Evolutionary conservation across 1,140 invertebrate genomes (phyloP).

Genomic region (Eubasilissa regina): DNA sequence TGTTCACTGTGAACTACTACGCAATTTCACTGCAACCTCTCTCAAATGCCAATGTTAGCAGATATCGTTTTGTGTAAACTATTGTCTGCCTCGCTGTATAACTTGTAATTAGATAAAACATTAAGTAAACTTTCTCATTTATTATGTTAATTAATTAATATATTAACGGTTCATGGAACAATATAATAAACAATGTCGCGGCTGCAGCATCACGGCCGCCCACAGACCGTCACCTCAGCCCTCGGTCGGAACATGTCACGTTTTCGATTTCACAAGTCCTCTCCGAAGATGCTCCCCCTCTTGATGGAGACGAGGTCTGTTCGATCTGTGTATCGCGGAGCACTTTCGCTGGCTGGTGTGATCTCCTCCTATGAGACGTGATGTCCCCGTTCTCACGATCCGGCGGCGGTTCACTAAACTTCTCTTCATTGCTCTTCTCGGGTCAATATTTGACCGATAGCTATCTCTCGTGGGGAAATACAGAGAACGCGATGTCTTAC

Average conservation of each 20-base stretch:
- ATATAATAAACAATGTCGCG: too few species aligned
- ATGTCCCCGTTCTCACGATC: slow-evolving; percentile 32
- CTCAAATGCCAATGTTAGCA: too few species aligned
- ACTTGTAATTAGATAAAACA: too few species aligned
- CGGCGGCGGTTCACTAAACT: slow-evolving; percentile 4
- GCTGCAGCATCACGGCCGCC: slow-evolving; percentile 6
- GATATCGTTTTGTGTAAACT: too few species aligned
- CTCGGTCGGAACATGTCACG: slow-evolving; percentile 16
- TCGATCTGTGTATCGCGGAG: slow-evolving; percentile 8
- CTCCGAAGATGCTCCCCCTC: slow-evolving; percentile 6
- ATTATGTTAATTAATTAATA: too few species aligned
- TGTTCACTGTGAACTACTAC: too few species aligned
- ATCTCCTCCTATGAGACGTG: slow-evolving; percentile 19
- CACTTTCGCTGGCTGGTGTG: slow-evolving; percentile 28
- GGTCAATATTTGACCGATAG: slow-evolving; percentile 7
- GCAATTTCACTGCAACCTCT: too few species aligned
- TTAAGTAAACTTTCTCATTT: too few species aligned
- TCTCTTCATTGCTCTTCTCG: neutral
- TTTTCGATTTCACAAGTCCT: slow-evolving; percentile 37
- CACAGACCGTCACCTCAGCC: neutral
- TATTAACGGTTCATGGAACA: too few species aligned
- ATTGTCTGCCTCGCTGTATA: too few species aligned
- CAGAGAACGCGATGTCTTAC: neutral
- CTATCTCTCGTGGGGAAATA: slow-evolving; percentile 16
- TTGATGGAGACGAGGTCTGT: neutral